Conservation (phyloP, 2,113 vertebrate species). For the Nipponia nippon region DNA sequence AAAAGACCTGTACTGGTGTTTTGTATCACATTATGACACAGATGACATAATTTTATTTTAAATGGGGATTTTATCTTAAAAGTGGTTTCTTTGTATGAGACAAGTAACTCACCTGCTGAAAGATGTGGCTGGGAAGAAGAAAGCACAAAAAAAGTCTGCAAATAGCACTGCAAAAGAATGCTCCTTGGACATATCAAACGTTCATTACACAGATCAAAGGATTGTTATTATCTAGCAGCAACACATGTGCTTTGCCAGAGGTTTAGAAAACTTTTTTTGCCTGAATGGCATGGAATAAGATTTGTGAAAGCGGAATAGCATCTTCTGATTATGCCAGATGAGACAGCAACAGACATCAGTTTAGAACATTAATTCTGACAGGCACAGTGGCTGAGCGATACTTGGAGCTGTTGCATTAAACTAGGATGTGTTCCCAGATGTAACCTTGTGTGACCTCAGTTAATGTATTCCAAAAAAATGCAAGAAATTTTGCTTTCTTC, state of each 20-base stretch:
- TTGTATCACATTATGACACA: neutral
- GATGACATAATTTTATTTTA: neutral
- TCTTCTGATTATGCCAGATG: neutral
- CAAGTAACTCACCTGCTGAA: neutral
- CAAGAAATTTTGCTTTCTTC: neutral
- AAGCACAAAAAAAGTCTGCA: neutral
- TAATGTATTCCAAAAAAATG: neutral
- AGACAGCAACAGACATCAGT: neutral
- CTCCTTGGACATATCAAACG: neutral
- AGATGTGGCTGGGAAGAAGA: neutral
- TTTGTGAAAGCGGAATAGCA: neutral
- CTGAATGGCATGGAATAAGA: neutral
- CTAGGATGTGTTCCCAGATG: neutral
- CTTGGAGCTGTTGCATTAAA: neutral
- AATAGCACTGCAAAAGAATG: neutral
- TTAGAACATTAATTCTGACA: slow-evolving; percentile 5
- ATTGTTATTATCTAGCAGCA: neutral
- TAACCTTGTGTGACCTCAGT: neutral
- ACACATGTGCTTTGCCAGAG: neutral
- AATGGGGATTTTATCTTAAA: neutral
- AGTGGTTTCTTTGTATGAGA: neutral
- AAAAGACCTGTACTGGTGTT: neutral
- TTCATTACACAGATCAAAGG: neutral
- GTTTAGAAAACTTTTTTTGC: neutral
- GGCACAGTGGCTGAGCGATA: neutral